These are phyloP conservation scores for Echeneis naucrates DNA, from an alignment of 2,797 vertebrate species.

Conservation along the genomic window DNA sequence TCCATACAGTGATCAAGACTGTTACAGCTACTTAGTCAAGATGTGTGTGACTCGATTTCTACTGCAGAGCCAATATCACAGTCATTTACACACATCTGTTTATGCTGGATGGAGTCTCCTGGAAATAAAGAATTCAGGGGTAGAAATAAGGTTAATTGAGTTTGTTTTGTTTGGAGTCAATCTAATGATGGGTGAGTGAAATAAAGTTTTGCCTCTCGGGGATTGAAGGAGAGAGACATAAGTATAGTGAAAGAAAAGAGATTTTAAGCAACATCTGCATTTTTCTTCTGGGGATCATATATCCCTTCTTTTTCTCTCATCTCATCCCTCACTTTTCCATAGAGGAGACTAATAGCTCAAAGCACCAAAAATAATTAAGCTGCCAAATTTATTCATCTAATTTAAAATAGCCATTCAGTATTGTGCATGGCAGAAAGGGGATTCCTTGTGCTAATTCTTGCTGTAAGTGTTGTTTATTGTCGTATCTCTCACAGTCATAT, in stretches of 20 bases:
- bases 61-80: conserved; percentile 5
- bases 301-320: conserved; percentile 48
- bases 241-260: conserved; percentile 25
- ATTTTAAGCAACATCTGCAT: conserved; percentile 58
- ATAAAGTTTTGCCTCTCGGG: conserved; percentile 67
- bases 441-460: conserved; percentile 73
- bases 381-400: conserved; percentile 82
- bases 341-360: conserved; percentile 81
- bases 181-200: conserved; percentile 60
- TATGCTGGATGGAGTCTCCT: conserved; percentile 21
- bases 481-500: conserved; percentile 57
- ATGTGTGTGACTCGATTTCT: background rate
- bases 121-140: conserved; percentile 41
- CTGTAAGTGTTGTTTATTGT: conserved; percentile 77
- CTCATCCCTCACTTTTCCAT: conserved; percentile 62
- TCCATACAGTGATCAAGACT: conserved; percentile 24
- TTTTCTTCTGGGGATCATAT: conserved; percentile 78
- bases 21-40: conserved; percentile 21
- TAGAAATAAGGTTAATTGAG: conserved; percentile 74
- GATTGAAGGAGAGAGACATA: conserved; percentile 38
- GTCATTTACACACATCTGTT: conserved; percentile 5
- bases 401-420: conserved; percentile 75
- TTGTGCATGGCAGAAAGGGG: conserved; percentile 50
- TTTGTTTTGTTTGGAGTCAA: conserved; percentile 75
- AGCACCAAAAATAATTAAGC: conserved; percentile 83